Base-by-base conservation (phyloP, 1,140 invertebrate species). In the Hylyphantes graminicola region DNA sequence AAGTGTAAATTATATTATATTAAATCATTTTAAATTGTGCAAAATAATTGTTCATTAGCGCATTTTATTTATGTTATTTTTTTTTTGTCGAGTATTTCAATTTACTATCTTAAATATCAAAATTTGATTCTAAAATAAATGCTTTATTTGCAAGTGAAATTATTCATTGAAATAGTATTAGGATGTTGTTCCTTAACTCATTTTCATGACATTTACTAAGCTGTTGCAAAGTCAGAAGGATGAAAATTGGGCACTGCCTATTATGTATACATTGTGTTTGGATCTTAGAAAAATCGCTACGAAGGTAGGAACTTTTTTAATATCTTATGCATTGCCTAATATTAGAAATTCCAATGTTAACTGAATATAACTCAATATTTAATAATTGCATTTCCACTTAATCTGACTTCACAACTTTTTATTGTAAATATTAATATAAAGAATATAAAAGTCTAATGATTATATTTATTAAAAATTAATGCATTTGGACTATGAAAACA, bases 241-340 rank as follows among this genome's bases (percentile, higher is more conserved):
- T 88, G 96, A 98, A 87, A 99, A 99, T 89, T 99, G 97, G 97
- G 94, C 94, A 88, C 89, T 99, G 7, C 95, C 96, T 0, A 92
- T 98, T 7, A 95, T 99, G 94, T 95, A 96, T 88, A 92, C 93
- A 3, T 92, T 97, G 19, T 96, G 96, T 88, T 91, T 97, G 51
- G 98, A 99, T 90, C 90, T 99, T 2, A 90, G 97, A 86, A 90
- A 95, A 68, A 91, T 98, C 86, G 96, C 96, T 7, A 91, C 94
- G 7, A 85, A 67, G 63, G 85, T 86, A 86, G 61, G 77, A 77
- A n/a, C 55, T 0, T 53, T 63, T 61, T 70, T 35, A 55, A 63
- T 48, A 35, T 35, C 5, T 59, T 59, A n/a, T 9, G 57, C 11
- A n/a, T 59, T 59, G n/a, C n/a, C 12, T 7, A 59, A 59, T 59